Base-by-base conservation (phyloP, 2,113 vertebrate species). In the Limnothrissa miodon region DNA sequence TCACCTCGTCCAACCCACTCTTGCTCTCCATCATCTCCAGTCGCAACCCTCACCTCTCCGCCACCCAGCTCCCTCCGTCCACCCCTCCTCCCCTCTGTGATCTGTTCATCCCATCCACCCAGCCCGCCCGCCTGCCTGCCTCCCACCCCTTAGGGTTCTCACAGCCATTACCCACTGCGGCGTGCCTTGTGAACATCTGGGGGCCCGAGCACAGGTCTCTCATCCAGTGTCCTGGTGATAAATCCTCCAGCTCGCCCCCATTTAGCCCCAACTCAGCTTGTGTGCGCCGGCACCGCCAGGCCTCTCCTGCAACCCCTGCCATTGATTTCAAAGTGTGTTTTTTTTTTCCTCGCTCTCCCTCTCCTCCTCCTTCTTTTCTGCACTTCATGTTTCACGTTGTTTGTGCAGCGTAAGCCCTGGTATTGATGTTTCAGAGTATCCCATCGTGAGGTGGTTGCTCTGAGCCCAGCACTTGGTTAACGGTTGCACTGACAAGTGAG, bases 271-370 rank as follows among this genome's bases (percentile, higher is more conserved):
- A 81, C 82, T 87, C 82, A 36, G 25, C 82, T 80, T 56, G 82
- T 39, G 83, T 45, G 42, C 46, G 48, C 53, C 79, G 82, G 48
- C 83, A 84, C 42, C 81, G 81, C 81, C 78, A 80, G 74, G 85
- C 81, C 44, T 78, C 83, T 83, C 80, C 19, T 82, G 81, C 87
- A 85, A 81, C 25, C 66, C 66, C 56, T 44, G 84, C 45, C 82
- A 88, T 88, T 42, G 85, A 87, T 88, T 78, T 51, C 45, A 62
- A 59, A 70, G 29, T 42, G 83, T 86, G 83, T 82, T 89, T 85
- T 81, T 74, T 36, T 74, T 33, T 74, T 33, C 19, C 33, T 36
- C 23, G 9, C 53, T 56, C 17, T 19, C 17, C 5, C 53, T 70
- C 10, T 33, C 5, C 66, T 29, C n/a, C 10, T n/a, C 10, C 59